These are phyloP conservation scores for Erannis defoliaria DNA, from an alignment of 2,888 invertebrate genomes.

Conservation along the genomic window DNA sequence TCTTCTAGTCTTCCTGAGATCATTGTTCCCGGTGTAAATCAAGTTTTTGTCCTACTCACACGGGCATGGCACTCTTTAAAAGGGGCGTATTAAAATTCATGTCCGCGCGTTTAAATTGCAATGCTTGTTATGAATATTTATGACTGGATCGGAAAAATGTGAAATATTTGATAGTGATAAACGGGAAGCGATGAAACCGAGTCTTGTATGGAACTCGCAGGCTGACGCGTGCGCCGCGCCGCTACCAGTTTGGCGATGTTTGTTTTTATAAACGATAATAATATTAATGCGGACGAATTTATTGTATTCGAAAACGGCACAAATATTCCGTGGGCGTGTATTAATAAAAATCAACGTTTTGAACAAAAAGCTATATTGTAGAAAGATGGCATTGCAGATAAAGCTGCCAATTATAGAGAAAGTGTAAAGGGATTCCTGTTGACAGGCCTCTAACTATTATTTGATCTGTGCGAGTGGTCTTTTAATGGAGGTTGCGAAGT, in stretches of 20 bases:
- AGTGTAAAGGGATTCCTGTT: conserved; percentile 26
- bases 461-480: conserved; percentile 10
- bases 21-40: conserved; percentile 54
- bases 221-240: conserved; percentile 31
- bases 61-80: conserved; percentile 53
- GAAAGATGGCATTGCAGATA: conserved; percentile 19
- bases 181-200: conserved; percentile 52
- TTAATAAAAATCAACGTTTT: conserved; percentile 19
- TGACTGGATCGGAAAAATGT: conserved; percentile 58
- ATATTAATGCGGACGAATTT: conserved; percentile 34
- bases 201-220: conserved; percentile 43
- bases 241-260: conserved; percentile 52
- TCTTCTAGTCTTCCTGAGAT: conserved; percentile 53
- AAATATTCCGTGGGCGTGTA: conserved; percentile 24
- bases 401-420: conserved; percentile 25
- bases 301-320: conserved; percentile 26
- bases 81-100: conserved; percentile 70
- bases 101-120: conserved; percentile 58
- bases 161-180: conserved; percentile 68
- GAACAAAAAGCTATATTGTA: conserved; percentile 12
- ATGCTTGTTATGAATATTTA: conserved; percentile 72
- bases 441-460: too few species aligned
- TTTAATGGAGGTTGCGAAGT: conserved; percentile 25
- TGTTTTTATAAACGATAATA: conserved; percentile 56
- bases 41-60: conserved; percentile 54